Percentiles rank a stretch among this genome's conserved stretches.
These are phyloP conservation scores for Orgyia antiqua DNA, from an alignment of 2,888 invertebrate species.

Conservation along the genomic window DNA sequence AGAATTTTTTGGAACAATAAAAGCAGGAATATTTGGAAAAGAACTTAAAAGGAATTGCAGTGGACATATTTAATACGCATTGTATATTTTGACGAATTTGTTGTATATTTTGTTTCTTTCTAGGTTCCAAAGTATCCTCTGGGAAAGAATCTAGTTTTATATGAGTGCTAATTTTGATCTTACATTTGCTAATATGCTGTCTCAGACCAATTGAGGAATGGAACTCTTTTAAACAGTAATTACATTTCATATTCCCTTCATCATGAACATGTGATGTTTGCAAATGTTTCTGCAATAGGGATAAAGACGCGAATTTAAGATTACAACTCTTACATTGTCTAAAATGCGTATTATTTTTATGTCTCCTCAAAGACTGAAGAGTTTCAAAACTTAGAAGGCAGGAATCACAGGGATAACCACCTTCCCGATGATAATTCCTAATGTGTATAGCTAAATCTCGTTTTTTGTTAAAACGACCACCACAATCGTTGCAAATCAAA, in stretches of 20 bases:
- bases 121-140: conserved; percentile 29
- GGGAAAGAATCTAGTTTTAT: conserved; percentile 21
- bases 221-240: conserved; percentile 49
- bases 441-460: conserved; percentile 49
- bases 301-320: conserved; percentile 37
- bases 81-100: conserved; percentile 59
- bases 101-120: conserved; percentile 44
- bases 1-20: conserved; percentile 55
- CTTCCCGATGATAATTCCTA: conserved; percentile 41
- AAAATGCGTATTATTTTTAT: conserved; percentile 47
- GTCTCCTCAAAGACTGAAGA: conserved; percentile 31
- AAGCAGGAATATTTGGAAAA: conserved; percentile 60
- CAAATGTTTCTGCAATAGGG: conserved; percentile 46
- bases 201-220: conserved; percentile 47
- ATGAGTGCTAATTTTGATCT: conserved; percentile 33
- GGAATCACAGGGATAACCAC: conserved; percentile 50
- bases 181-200: conserved; percentile 51
- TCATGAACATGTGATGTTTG: conserved; percentile 42
- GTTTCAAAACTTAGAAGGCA: conserved; percentile 44
- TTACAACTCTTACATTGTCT: conserved; percentile 50
- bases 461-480: conserved; percentile 48
- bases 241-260: conserved; percentile 43
- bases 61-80: conserved; percentile 63
- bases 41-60: conserved; percentile 61
- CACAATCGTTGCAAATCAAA: conserved; percentile 56